Percentiles rank a stretch among this genome's conserved stretches.
These are phyloP conservation scores for Lycaon pictus DNA, from an alignment of 2,113 vertebrate species.

Conservation along the genomic window DNA sequence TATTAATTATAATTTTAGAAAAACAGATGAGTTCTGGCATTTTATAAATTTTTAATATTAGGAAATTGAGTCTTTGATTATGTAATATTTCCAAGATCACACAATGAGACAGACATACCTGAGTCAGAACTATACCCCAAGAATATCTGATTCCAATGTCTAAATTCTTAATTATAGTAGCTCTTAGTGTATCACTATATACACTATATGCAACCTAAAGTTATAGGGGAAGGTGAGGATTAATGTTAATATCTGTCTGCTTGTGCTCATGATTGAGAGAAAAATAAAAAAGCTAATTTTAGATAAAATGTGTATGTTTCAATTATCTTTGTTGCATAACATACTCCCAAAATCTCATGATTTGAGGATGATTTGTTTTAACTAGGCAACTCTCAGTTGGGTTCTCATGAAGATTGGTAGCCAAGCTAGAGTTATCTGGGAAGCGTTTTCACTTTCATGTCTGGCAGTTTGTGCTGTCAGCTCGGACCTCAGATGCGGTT, in stretches of 20 bases:
- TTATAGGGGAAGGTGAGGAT: not conserved
- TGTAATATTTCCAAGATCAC: not conserved
- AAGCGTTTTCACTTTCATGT: not conserved
- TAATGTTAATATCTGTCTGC: not conserved
- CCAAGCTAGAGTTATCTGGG: not conserved
- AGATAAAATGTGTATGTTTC: not conserved
- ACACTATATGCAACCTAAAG: not conserved
- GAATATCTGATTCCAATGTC: not conserved
- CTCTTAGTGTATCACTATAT: not conserved
- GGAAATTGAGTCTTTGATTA: not conserved
- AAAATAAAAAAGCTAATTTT: not conserved
- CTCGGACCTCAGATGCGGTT: not conserved
- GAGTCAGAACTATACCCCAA: not conserved
- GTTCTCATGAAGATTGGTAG: not conserved
- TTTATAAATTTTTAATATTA: not conserved
- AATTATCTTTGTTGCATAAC: not conserved
- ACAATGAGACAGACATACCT: not conserved
- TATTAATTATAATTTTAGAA: not conserved
- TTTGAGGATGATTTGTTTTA: not conserved
- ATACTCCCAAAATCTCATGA: not conserved
- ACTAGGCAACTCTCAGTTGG: not conserved
- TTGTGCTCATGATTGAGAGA: not conserved
- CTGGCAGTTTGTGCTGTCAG: not conserved
- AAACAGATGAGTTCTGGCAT: not conserved
- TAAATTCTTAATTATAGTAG: not conserved